Evolutionary conservation across 2,888 invertebrate species (phyloP), one percentile per base, ranked within the genome.

Genomic region (Poecilus cupreus): DNA sequence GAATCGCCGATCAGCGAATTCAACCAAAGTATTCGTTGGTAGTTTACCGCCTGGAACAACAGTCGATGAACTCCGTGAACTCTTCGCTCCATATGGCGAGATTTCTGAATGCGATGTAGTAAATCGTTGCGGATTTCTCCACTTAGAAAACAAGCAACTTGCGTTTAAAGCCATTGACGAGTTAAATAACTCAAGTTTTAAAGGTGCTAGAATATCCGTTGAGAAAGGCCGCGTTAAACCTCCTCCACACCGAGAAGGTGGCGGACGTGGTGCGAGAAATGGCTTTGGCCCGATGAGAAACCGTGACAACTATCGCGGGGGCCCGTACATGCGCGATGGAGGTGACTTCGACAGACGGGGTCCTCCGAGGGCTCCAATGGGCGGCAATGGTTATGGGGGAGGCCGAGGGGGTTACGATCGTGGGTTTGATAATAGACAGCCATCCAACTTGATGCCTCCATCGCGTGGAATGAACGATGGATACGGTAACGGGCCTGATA

Each of bases 101-200:
- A 97, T 98, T 4, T 95, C 95, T 16, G 98, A 98, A 89, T 97
- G 97, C 89, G 98, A 98, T 88, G 96, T 98, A 82, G 95, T 98
- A 91, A 97, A 97, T 88, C 94, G 97, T 82, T 98, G 97, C 89
- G 98, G 97, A 8, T 98, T 98, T 90, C 96, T 98, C 72, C 97
- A 97, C 89, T 94, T 96, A 94, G 94, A 95, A 87, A 94, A 94
- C 18, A 93, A 93, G 86, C 94, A 96, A 75, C 94, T 96, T 89
- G 97, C 97, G 2, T 91, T 93, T 60, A 93, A 93, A 80, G 97
- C 97, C 0, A 96, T 96, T 85, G 92, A 94, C 83, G 95, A 93
- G 32, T 89, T 97, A 32, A 94, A 97, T 88, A 96, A 96, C 85
- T 91, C 93, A 0, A 93, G 93, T 70, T 96, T 97, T 88, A 96